Percentiles rank a stretch among this genome's conserved stretches.
Evolutionary conservation across 2,888 invertebrate genomes (phyloP).

Genomic region (Coenonympha glycerion): DNA sequence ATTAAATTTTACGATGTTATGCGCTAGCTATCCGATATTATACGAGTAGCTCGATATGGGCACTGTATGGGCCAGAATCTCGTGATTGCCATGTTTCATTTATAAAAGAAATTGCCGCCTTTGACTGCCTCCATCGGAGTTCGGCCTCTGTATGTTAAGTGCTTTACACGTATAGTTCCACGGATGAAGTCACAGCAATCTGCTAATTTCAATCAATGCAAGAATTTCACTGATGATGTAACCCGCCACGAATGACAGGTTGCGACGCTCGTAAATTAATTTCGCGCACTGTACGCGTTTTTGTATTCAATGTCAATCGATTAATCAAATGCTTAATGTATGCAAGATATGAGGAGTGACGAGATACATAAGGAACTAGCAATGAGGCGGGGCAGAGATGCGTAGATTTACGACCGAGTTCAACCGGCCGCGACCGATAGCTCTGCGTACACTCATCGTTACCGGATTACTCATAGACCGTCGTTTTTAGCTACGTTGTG

Average conservation of each 20-base stretch:
- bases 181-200: neutral
- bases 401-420: conserved; percentile 32
- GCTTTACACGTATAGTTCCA: no score
- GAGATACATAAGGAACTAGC: conserved; percentile 10
- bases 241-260: conserved; percentile 5
- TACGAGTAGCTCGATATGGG: no score
- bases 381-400: conserved; percentile 33
- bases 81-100: no score
- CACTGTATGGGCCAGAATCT: no score
- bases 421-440: conserved; percentile 29
- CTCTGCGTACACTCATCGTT: conserved; percentile 16
- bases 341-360: conserved; percentile 38
- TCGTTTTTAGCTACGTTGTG: no score
- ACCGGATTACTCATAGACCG: no score
- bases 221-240: conserved; percentile 4
- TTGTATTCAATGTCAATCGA: conserved; percentile 42
- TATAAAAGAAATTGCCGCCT: no score
- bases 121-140: no score
- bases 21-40: no score
- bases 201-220: neutral
- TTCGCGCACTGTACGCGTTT: conserved; percentile 33
- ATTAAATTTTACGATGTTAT: no score
- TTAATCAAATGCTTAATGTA: conserved; percentile 61
- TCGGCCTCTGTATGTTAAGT: no score
- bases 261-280: conserved; percentile 56